Base-by-base conservation (phyloP, 2,113 vertebrate species). In the Chaenogobius annularis region DNA sequence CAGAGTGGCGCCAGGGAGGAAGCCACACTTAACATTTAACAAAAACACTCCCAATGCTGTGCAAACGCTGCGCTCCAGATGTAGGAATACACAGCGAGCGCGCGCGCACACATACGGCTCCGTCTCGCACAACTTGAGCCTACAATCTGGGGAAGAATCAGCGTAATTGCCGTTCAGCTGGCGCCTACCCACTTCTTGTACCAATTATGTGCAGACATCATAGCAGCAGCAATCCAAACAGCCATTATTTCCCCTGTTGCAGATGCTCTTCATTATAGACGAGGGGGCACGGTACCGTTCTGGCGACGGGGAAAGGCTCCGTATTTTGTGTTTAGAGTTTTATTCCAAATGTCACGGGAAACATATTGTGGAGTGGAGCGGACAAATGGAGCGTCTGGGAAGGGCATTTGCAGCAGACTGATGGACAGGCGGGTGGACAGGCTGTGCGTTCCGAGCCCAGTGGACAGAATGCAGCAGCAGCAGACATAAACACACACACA, bases 1-100 rank as follows among this genome's bases (percentile, higher is more conserved):
- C 96, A 96, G 95, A 90, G 96, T 95, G 97, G 98, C 96, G 96
- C 96, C 96, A 96, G 91, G 86, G 94, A 96, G 95, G 96, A 97
- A 98, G 95, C 96, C 97, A 89, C 95, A 96, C 94, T 96, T 94
- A 96, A 94, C 95, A 96, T 95, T 98, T 94, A 96, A 96, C 95
- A 95, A 96, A 31, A 97, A 97, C 96, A 95, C 95, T 96, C 94
- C 90, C 89, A 37, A 94, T 94, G 92, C 92, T 94, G 93, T 95
- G 95, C 94, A 94, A 96, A 96, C 94, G 93, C 94, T 95, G 95
- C 93, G 88, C 93, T 95, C 95, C 96, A 97, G 95, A 97, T 95
- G 95, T 94, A 93, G 89, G 88, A 94, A 87, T 82, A 88, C 90
- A 85, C 37, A 40, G 55, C 11, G 50, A n/a, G 50, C 88, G 74